These are phyloP conservation scores for Caretta caretta DNA, from an alignment of 2,113 vertebrate species.

Conservation along the genomic window DNA sequence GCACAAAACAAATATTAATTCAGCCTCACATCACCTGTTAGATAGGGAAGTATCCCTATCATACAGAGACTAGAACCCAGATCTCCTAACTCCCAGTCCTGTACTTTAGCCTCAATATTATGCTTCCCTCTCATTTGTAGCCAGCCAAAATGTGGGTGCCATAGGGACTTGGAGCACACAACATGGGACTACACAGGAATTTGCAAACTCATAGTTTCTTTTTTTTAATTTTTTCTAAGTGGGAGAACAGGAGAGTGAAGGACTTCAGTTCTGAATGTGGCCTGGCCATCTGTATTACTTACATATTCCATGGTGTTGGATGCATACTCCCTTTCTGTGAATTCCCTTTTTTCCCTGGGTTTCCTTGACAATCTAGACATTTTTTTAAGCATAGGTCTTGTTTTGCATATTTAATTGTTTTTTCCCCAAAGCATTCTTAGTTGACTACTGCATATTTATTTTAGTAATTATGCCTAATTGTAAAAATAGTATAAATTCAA, in stretches of 20 bases:
- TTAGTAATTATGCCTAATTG: background rate
- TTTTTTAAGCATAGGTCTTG: background rate
- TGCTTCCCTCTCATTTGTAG: background rate
- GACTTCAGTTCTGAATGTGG: background rate
- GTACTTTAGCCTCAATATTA: background rate
- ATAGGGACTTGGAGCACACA: background rate
- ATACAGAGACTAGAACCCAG: background rate
- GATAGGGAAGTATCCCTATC: background rate
- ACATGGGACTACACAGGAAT: background rate
- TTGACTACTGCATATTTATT: background rate
- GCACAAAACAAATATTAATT: background rate
- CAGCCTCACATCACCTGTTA: background rate
- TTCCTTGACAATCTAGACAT: background rate
- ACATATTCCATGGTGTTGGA: background rate
- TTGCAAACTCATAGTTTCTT: background rate
- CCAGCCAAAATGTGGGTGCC: accelerated
- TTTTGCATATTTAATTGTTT: background rate
- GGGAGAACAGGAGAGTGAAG: background rate
- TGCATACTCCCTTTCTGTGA: background rate
- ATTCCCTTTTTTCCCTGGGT: background rate
- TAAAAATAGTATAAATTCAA: background rate
- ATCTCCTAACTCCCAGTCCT: background rate
- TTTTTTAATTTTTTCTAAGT: background rate
- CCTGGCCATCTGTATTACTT: background rate
- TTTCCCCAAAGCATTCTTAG: background rate